Conservation (phyloP, 2,113 vertebrate genomes). For the Tonatia bakeri region DNA sequence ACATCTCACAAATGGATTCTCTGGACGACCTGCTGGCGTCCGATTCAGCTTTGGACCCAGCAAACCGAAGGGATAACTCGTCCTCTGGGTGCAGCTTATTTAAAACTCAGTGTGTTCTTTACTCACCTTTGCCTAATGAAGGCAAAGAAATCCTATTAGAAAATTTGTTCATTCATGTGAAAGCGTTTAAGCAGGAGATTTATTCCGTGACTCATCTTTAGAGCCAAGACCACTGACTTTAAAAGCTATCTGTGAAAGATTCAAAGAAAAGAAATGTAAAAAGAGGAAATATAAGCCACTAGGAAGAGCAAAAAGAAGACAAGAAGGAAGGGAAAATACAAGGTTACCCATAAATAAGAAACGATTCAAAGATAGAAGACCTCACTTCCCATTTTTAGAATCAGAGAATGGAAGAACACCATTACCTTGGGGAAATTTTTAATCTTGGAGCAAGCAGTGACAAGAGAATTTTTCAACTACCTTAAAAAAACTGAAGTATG, state of each 20-base stretch:
- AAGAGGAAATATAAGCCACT: background rate
- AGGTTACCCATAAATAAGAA: slow-evolving; percentile 21
- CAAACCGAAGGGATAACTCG: slow-evolving; percentile 34
- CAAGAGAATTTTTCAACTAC: slow-evolving; percentile 81
- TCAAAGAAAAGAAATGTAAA: background rate
- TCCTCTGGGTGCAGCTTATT: slow-evolving; percentile 54
- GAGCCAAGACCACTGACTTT: slow-evolving; percentile 67
- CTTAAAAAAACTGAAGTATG: slow-evolving; percentile 80
- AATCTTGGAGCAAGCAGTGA: slow-evolving; percentile 81
- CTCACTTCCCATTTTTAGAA: slow-evolving; percentile 76
- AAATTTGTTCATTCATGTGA: background rate
- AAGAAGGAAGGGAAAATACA: background rate
- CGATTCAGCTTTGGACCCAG: background rate
- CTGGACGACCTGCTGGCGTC: background rate
- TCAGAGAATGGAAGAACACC: slow-evolving; percentile 73
- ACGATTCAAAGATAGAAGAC: slow-evolving; percentile 57
- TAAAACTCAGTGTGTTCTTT: background rate
- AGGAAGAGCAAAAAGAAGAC: background rate
- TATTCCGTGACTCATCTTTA: slow-evolving; percentile 63
- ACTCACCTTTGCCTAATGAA: background rate
- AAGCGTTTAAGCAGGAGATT: background rate
- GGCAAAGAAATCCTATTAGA: background rate
- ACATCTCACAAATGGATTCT: background rate
- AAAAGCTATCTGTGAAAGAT: slow-evolving; percentile 76
- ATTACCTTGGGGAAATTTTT: slow-evolving; percentile 77